Base-by-base conservation (phyloP, 2,888 invertebrate genomes). In the Sinopyrophorus schimmeli region DNA sequence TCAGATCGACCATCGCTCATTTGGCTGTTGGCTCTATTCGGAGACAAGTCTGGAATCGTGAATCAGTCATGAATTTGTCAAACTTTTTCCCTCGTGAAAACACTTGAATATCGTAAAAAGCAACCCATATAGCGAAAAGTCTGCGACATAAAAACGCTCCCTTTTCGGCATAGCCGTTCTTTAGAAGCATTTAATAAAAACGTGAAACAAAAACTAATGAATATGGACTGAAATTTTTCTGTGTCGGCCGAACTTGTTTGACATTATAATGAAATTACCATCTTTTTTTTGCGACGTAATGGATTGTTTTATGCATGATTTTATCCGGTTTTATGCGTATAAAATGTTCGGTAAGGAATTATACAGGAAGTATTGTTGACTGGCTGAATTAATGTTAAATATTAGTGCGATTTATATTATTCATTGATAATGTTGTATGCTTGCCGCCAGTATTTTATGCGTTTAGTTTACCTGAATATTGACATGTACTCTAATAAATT, bases 1-100 rank as follows among this genome's bases (percentile, higher is more conserved):
- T 34, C 16, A 41, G 39, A 32, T 40, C 39, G 18, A 15, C 41
- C 41, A 41, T 48, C 41, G 34, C 27, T 41, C 37, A 48, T 48
- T 35, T 48, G 41, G 28, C 23, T 27, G 35, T 28, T 30, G 35
- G 11, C 37, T 30, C 37, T 21, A n/a, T 27, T 28, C 27, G 11
- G 17, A 34, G 32, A 40, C 32, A 34, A 40, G 34, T 34, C 26
- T 26, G 21, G 10, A 20, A 34, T 26, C 34, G 47, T 23, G 34
- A 40, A 47, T 47, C 47, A 41, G 27, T 47, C 47, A 40, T 47
- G 40, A 47, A 47, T 47, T 47, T 47, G 47, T 47, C 47, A 47
- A 34, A 15, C 7, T 47, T 47, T 47, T 41, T 41, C 34, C 32
- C 18, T 31, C 40, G 15, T 28, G 14, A 28, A 28, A 35, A 44